A percentile compares a stretch with the other conserved stretches of the same genome.
Conservation (phyloP, 2,888 invertebrate species). For the Archips crataeganus region DNA sequence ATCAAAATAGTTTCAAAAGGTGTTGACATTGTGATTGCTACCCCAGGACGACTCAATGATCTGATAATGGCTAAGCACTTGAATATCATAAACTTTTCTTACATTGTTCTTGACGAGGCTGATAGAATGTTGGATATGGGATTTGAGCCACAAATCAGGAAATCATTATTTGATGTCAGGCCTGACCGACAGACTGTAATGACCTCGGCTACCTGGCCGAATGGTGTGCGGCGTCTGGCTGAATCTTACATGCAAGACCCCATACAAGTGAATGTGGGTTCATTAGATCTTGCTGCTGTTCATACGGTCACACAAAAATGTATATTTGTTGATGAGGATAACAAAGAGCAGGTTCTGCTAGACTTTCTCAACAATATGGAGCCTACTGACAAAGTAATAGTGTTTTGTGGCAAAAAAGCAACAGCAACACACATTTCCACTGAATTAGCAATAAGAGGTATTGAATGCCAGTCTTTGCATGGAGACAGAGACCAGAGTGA, state of each 20-base stretch:
- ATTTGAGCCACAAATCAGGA: slow-evolving; percentile 95
- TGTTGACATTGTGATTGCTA: slow-evolving; percentile 98
- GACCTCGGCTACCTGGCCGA: slow-evolving; percentile 99
- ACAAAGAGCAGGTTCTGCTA: slow-evolving; percentile 88
- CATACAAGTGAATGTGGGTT: slow-evolving; percentile 95
- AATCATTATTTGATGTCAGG: slow-evolving; percentile 91
- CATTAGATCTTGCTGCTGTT: slow-evolving; percentile 94
- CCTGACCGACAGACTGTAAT: slow-evolving; percentile 98
- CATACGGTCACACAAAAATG: slow-evolving; percentile 94
- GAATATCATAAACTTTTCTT: slow-evolving; percentile 92
- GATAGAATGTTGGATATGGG: slow-evolving; percentile 96
- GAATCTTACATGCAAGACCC: slow-evolving; percentile 95
- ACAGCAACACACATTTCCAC: slow-evolving; percentile 93
- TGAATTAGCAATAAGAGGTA: slow-evolving; percentile 90
- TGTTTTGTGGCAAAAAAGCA: slow-evolving; percentile 95
- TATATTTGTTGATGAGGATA: slow-evolving; percentile 89
- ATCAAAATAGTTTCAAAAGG: slow-evolving; percentile 90
- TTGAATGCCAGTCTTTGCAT: slow-evolving; percentile 93
- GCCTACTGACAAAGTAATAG: slow-evolving; percentile 93
- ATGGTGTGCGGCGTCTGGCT: slow-evolving; percentile 93
- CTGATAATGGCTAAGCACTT: slow-evolving; percentile 90
- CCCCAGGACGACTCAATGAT: slow-evolving; percentile 97
- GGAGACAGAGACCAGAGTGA: slow-evolving; percentile 94
- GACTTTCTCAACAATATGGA: slow-evolving; percentile 90
- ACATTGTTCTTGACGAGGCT: slow-evolving; percentile 96